Evolutionary conservation across 2,888 invertebrate species (phyloP).

Genomic region (Octodonta nipae): DNA sequence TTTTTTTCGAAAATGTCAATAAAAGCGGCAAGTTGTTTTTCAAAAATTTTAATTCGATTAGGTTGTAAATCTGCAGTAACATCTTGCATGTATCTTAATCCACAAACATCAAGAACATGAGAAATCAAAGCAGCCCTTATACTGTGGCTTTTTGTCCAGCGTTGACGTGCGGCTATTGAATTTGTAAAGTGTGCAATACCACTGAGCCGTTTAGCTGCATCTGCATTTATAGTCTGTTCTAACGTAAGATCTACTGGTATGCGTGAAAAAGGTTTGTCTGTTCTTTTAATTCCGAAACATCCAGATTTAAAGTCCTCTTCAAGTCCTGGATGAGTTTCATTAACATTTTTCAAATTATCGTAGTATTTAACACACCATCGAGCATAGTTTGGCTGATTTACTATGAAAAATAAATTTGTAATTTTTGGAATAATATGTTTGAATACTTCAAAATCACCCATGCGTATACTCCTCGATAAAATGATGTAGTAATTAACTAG

Average conservation of each 20-base stretch:
- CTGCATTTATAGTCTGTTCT: slow-evolving; percentile 16
- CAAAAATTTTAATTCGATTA: slow-evolving; percentile 8
- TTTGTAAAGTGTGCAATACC: slow-evolving; percentile 17
- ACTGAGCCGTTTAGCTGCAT: slow-evolving; percentile 16
- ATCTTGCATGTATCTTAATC: slow-evolving; percentile 10
- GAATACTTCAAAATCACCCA: slow-evolving; percentile 20
- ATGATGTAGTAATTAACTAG: slow-evolving; percentile 19
- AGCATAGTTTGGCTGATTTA: slow-evolving; percentile 7
- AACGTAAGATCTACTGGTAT: slow-evolving; percentile 6
- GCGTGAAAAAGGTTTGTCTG: slow-evolving; percentile 7
- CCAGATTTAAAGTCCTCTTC: slow-evolving; percentile 4
- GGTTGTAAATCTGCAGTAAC: slow-evolving; percentile 10
- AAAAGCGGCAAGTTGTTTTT: slow-evolving; percentile 10
- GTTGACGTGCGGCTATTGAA: slow-evolving; percentile 4
- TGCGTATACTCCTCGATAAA: slow-evolving; percentile 21
- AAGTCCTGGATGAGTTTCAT: slow-evolving; percentile 6
- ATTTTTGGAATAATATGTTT: slow-evolving; percentile 16
- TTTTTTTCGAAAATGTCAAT: slow-evolving; percentile 11
- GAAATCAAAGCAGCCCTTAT: slow-evolving; percentile 9
- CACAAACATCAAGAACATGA: slow-evolving; percentile 12
- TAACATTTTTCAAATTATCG: slow-evolving; percentile 7
- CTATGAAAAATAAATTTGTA: slow-evolving; percentile 5
- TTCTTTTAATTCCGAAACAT: slow-evolving; percentile 11
- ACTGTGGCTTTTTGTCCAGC: slow-evolving; percentile 6
- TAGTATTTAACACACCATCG: slow-evolving; percentile 12